Evolutionary conservation across 2,888 invertebrate genomes (phyloP), one percentile per base, ranked within the genome.

Genomic region (Dasypogon diadema): DNA sequence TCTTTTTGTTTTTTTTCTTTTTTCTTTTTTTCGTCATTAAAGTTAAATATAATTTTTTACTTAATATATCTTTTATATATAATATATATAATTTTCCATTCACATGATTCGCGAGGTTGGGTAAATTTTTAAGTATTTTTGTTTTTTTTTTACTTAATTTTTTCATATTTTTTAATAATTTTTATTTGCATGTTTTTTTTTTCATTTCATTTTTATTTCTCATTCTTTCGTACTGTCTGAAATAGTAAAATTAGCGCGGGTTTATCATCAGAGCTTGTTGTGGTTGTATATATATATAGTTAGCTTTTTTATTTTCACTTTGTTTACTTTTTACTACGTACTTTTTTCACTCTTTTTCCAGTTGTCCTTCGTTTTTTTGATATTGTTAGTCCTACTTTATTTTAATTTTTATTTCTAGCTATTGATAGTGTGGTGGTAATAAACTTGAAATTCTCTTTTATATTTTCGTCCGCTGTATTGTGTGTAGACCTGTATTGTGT

Each of bases 81-180:
- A 75, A 76, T 72, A 77, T 78, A 77, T 74, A 78, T 75, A 78
- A 77, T 78, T 78, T 77, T 79, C 77, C 78, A 78, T 79, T 79
- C 77, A 79, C 79, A 79, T 81, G 80, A 80, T 81, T 80, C 80
- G 81, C 81, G 81, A 81, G 81, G 80, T 79, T 81, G 79, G 80
- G 79, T 78, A 80, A 79, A 73, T 54, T 73, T 73, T 56, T 56
- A 55, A 56, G 24, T 55, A 26, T 70, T 70, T n/a, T 70, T 56
- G 56, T 56, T 10, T 56, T 34, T 63, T 37, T 63, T 34, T 60
- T 34, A n/a, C n/a, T 37, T 63, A 37, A 16, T 37, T 63, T 63
- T 63, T 63, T 63, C 18, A 37, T 63, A 18, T 16, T 34, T 60
- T 56, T 56, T 22, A 22, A 16, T 12, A 18, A 21, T 22, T 18